Evolutionary conservation across 1,140 invertebrate species (phyloP).

Genomic region (Drosophila micromelanica): DNA sequence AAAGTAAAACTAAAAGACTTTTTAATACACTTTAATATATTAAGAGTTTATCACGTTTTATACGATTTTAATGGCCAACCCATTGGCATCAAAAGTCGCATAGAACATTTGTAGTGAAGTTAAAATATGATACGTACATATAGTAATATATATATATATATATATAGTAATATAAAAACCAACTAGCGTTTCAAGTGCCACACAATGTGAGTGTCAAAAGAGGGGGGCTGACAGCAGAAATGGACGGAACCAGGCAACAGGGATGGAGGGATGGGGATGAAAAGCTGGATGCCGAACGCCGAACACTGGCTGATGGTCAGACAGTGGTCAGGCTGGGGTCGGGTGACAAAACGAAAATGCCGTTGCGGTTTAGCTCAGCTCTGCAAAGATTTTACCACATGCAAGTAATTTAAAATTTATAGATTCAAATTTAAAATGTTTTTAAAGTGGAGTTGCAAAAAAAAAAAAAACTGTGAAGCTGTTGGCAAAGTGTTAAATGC

Average conservation of each 20-base stretch:
- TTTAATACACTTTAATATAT: slow-evolving; percentile 11
- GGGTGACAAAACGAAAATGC: slow-evolving; percentile 46
- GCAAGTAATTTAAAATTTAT: slow-evolving; percentile 55
- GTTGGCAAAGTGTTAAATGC: slow-evolving; percentile 24
- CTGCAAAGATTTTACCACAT: slow-evolving; percentile 48
- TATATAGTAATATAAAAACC: slow-evolving; percentile 6
- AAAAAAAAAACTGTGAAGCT: slow-evolving; percentile 14
- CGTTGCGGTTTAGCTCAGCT: slow-evolving; percentile 33
- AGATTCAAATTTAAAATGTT: slow-evolving; percentile 49
- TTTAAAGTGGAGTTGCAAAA: slow-evolving; percentile 16
- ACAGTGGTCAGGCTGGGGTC: slow-evolving; percentile 28
- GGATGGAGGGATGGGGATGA: not conserved
- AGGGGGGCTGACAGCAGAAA: not conserved
- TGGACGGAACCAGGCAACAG: not conserved
- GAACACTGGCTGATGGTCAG: slow-evolving; percentile 22
- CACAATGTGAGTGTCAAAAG: slow-evolving; percentile 9
- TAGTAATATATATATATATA: no score
- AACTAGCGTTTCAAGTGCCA: slow-evolving; percentile 8
- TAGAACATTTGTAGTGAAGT: slow-evolving; percentile 7
- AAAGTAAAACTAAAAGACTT: no score
- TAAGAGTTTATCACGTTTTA: slow-evolving; percentile 14
- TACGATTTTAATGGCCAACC: slow-evolving; percentile 5
- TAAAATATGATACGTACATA: not conserved
- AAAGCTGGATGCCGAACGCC: not conserved
- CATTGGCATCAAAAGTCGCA: slow-evolving; percentile 3